These are phyloP conservation scores for Linnaemya vulpina DNA, from an alignment of 2,888 invertebrate species.

Conservation along the genomic window DNA sequence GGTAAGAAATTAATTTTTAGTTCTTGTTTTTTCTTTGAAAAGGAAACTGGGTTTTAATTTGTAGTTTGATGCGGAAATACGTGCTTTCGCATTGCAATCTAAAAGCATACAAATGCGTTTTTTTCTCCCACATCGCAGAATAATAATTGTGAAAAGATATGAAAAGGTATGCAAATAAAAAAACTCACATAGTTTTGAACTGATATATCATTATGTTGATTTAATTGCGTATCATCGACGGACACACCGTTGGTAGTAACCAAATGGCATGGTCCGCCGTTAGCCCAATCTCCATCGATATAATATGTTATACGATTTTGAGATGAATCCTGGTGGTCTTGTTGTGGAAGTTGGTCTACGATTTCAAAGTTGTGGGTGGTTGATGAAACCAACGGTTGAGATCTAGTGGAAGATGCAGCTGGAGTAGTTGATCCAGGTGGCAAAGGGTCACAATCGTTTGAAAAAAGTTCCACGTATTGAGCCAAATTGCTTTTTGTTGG, in stretches of 20 bases:
- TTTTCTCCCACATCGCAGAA: too few relatives aligned
- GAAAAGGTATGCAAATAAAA: conserved; percentile 1
- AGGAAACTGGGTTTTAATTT: too few relatives aligned
- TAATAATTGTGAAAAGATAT: too few relatives aligned
- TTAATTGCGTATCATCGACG: conserved; percentile 46
- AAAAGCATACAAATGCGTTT: too few relatives aligned
- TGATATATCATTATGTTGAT: conserved; percentile 61
- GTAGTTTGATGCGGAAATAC: too few relatives aligned
- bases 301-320: conserved; percentile 72
- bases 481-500: conserved; percentile 75
- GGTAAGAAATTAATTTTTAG: too few relatives aligned
- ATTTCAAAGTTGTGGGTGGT: conserved; percentile 75
- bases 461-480: conserved; percentile 75
- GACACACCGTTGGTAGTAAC: conserved; percentile 59
- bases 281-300: conserved; percentile 75
- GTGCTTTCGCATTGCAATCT: too few relatives aligned
- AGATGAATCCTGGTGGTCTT: conserved; percentile 19
- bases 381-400: conserved; percentile 74
- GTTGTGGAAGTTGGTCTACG: conserved; percentile 40
- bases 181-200: conserved; percentile 74
- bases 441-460: conserved; percentile 68
- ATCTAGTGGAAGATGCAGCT: conserved; percentile 72
- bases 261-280: conserved; percentile 69
- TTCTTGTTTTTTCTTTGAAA: too few relatives aligned
- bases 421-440: conserved; percentile 71